Percentiles rank a stretch among this genome's conserved stretches.
Evolutionary conservation across 2,113 vertebrate species (phyloP).

Genomic region (Oryzias javanicus): DNA sequence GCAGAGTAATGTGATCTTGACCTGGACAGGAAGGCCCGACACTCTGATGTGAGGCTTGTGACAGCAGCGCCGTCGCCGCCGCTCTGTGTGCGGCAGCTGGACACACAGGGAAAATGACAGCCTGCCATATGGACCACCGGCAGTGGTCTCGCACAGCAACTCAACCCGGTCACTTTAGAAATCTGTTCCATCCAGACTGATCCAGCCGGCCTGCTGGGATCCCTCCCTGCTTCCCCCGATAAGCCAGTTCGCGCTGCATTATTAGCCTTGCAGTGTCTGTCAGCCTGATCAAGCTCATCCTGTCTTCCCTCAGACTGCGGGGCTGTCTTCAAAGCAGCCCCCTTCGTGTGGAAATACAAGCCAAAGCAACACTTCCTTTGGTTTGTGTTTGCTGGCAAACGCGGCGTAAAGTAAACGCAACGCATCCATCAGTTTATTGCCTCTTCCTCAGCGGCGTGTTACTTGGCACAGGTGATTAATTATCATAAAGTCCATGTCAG

Average conservation of each 20-base stretch:
- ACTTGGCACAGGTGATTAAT: conserved; percentile 58
- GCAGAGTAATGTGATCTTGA: conserved; percentile 9
- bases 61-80: not conserved
- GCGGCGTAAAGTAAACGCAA: conserved; percentile 27
- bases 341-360: conserved; percentile 34
- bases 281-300: conserved; percentile 35
- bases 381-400: conserved; percentile 20
- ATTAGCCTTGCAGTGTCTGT: conserved; percentile 27
- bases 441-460: conserved; percentile 48
- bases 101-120: conserved; percentile 46
- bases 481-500: conserved; percentile 50
- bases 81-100: conserved; percentile 17
- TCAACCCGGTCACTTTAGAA: conserved; percentile 63
- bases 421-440: conserved; percentile 37
- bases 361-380: not conserved
- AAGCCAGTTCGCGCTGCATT: conserved; percentile 34
- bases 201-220: conserved; percentile 48
- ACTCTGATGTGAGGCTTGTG: conserved; percentile 1
- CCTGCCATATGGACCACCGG: conserved; percentile 63
- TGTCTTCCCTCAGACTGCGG: conserved; percentile 21
- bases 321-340: conserved; percentile 28
- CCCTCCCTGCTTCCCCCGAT: conserved; percentile 41
- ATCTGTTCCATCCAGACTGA: conserved; percentile 51
- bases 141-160: conserved; percentile 43
- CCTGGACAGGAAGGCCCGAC: not conserved